These are phyloP conservation scores for Thamnaconus septentrionalis DNA, from an alignment of 2,113 vertebrate species.

Conservation along the genomic window DNA sequence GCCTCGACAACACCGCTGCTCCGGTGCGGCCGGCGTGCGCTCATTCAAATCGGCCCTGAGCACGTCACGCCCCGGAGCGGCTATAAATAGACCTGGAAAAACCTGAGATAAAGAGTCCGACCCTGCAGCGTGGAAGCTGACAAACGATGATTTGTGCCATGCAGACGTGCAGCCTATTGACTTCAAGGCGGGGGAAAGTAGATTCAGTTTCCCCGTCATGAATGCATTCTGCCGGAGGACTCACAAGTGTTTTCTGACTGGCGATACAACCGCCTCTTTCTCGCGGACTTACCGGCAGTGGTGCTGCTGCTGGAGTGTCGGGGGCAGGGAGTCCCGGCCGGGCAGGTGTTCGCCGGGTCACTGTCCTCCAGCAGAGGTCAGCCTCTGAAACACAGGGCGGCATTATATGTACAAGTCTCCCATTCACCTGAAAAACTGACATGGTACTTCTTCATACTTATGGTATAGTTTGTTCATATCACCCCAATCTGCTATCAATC, in stretches of 20 bases:
- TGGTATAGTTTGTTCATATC: too few relatives aligned
- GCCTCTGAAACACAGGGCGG: constrained; percentile 55
- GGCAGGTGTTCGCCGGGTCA: constrained; percentile 67
- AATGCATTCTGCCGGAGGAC: neutral
- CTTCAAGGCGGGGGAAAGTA: too few relatives aligned
- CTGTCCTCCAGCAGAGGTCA: constrained; percentile 68
- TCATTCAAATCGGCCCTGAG: constrained; percentile 33
- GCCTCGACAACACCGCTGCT: neutral
- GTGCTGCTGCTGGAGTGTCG: constrained; percentile 50
- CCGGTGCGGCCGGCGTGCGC: neutral
- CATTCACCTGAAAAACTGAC: too few relatives aligned
- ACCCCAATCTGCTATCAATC: too few relatives aligned
- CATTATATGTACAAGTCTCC: too few relatives aligned
- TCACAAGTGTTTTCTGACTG: neutral
- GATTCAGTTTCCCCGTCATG: too few relatives aligned
- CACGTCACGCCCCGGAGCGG: neutral
- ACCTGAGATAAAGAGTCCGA: neutral
- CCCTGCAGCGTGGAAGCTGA: neutral
- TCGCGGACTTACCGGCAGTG: constrained; percentile 59
- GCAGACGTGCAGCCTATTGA: too few relatives aligned
- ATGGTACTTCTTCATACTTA: too few relatives aligned
- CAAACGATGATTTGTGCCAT: neutral
- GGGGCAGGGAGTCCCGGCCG: constrained; percentile 68
- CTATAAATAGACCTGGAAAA: constrained; percentile 27
- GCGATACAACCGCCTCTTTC: neutral